Conservation (phyloP, 35 echinoderm and acorn worm genomes). For the Lytechinus pictus region DNA sequence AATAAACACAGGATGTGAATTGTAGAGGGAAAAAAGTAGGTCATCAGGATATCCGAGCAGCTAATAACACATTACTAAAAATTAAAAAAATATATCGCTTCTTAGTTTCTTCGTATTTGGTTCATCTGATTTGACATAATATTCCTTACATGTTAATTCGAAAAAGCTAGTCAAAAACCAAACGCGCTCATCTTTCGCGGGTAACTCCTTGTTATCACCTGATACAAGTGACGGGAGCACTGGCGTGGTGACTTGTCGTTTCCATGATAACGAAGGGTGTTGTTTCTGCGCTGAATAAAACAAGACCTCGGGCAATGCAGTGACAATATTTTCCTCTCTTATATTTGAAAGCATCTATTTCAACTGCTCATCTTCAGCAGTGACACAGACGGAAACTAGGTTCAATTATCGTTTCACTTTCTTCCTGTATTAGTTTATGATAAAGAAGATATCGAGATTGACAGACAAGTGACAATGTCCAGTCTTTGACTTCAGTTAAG, state of each 20-base stretch:
- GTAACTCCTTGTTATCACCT: neutral
- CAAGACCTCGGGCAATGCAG: neutral
- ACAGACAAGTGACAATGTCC: neutral
- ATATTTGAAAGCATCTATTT: neutral
- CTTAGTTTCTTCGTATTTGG: neutral
- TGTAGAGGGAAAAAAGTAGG: neutral
- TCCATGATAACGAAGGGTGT: neutral
- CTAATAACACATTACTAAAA: neutral
- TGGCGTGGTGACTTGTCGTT: neutral
- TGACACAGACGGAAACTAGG: neutral
- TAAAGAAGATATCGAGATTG: neutral
- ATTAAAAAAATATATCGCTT: neutral
- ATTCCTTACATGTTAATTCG: neutral
- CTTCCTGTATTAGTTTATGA: neutral
- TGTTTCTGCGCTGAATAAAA: neutral
- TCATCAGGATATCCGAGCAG: neutral
- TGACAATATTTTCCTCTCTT: neutral
- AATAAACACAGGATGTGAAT: neutral
- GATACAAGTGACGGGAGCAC: neutral
- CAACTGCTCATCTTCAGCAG: neutral
- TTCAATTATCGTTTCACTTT: slow-evolving; percentile 14
- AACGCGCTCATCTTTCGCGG: neutral
- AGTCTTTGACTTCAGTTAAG: neutral
- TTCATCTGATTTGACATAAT: neutral
- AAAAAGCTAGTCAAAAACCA: neutral